Conservation (phyloP, 2,113 vertebrate species). For the Sebastes schlegelii region DNA sequence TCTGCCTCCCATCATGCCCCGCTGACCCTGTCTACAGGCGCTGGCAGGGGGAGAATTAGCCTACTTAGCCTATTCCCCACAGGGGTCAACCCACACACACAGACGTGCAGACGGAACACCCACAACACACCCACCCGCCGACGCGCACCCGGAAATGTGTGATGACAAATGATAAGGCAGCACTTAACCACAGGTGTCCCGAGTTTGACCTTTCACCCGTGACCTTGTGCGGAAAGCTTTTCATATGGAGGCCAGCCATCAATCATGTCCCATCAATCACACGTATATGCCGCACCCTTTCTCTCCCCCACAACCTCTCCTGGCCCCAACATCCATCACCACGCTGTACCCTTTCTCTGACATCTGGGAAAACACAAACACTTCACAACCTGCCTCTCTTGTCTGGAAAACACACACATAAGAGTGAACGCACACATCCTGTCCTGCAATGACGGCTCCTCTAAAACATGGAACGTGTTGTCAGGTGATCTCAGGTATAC, state of each 20-base stretch:
- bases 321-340: conserved; percentile 75
- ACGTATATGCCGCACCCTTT: conserved; percentile 52
- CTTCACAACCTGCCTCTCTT: conserved; percentile 52
- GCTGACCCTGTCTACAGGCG: conserved; percentile 65
- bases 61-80: conserved; percentile 76
- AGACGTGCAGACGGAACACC: conserved; percentile 20
- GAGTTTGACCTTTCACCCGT: conserved; percentile 75
- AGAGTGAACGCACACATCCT: conserved; percentile 26
- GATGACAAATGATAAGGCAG: conserved; percentile 73
- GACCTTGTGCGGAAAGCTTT: conserved; percentile 72
- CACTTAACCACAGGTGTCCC: conserved; percentile 74
- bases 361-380: conserved; percentile 76
- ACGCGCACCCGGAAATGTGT: conserved; percentile 29
- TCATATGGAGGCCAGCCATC: conserved; percentile 67
- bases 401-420: conserved; percentile 34
- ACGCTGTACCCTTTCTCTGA: conserved; percentile 71
- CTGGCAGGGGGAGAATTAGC: conserved; percentile 75
- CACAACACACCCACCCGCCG: conserved; percentile 16
- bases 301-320: conserved; percentile 46
- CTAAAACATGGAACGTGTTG: conserved; percentile 51
- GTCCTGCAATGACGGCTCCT: conserved; percentile 44
- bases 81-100: conserved; percentile 67
- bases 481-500: conserved; percentile 63
- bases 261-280: conserved; percentile 77
- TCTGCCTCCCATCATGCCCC: conserved; percentile 75